A percentile compares a stretch with the other conserved stretches of the same genome.
phyloP scores from a whole-genome alignment of 1,140 invertebrate genomes.

The Saccostrea cuccullata region DNA sequence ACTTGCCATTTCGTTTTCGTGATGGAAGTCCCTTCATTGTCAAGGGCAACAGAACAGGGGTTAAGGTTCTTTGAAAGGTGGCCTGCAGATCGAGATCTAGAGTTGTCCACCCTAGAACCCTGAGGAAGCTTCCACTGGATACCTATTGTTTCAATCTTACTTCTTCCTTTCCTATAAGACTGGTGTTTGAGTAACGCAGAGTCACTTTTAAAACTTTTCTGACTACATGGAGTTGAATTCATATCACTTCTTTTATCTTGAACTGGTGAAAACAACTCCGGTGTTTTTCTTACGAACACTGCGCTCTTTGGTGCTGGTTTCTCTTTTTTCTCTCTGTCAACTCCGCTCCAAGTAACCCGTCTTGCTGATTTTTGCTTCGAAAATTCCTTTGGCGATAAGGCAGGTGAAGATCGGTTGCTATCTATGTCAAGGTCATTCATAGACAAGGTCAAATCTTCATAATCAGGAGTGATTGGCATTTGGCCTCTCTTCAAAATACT shows the following conservation, averaged over 20 bases:
- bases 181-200: conserved; percentile 29
- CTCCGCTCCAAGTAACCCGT: conserved; percentile 63
- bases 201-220: conserved; percentile 53
- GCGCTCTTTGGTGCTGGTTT: not conserved
- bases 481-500: conserved; percentile 40
- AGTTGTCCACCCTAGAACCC: conserved; percentile 25
- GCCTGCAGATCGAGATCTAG: not conserved
- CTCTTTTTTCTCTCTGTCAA: conserved; percentile 52
- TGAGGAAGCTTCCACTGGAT: conserved; percentile 61
- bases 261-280: conserved; percentile 13
- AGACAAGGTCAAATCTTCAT: conserved; percentile 50
- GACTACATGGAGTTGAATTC: conserved; percentile 26
- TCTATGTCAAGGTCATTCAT: conserved; percentile 45
- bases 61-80: conserved; percentile 62
- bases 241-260: conserved; percentile 15
- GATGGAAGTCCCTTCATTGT: conserved; percentile 64
- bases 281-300: not conserved
- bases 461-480: conserved; percentile 49
- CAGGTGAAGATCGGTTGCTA: conserved; percentile 46
- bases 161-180: conserved; percentile 44
- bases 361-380: conserved; percentile 57
- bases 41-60: conserved; percentile 66
- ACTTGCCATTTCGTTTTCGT: conserved; percentile 67
- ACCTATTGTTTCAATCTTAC: conserved; percentile 63
- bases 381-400: conserved; percentile 43